Evolutionary conservation across 2,888 invertebrate genomes (phyloP).

Genomic region (Macaria liturata): DNA sequence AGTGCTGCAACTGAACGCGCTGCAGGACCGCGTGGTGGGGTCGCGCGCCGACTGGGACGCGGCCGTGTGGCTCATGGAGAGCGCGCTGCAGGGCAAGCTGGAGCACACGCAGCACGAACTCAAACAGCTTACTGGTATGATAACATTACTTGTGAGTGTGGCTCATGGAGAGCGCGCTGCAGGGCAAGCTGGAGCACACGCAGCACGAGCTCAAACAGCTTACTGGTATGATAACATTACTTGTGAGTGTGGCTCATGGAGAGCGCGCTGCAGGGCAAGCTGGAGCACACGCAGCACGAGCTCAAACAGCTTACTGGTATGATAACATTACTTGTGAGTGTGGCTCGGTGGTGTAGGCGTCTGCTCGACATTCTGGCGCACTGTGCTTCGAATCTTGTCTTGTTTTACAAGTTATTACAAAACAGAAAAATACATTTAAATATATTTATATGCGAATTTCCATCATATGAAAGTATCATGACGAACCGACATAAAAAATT

Average conservation of each 20-base stretch:
- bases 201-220: constrained; percentile 84
- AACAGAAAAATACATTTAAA: no score
- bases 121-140: constrained; percentile 81
- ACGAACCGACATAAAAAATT: no score
- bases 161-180: constrained; percentile 93
- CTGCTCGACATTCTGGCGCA: no score
- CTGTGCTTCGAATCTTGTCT: no score
- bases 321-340: no score
- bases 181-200: constrained; percentile 87
- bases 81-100: constrained; percentile 90
- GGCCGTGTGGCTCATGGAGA: constrained; percentile 95
- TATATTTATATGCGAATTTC: no score
- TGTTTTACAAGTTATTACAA: no score
- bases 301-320: constrained; percentile 85
- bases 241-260: constrained; percentile 92
- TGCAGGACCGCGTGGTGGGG: constrained; percentile 85
- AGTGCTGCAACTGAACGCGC: constrained; percentile 85
- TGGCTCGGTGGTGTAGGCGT: no score
- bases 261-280: constrained; percentile 89
- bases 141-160: constrained; percentile 73
- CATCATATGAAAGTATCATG: no score
- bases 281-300: constrained; percentile 78
- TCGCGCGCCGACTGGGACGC: constrained; percentile 90
- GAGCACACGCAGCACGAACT: constrained; percentile 79
- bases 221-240: constrained; percentile 40